Percentiles rank a stretch among this genome's conserved stretches.
Conservation (phyloP, 2,113 vertebrate genomes). For the Cryptotis parvus region DNA sequence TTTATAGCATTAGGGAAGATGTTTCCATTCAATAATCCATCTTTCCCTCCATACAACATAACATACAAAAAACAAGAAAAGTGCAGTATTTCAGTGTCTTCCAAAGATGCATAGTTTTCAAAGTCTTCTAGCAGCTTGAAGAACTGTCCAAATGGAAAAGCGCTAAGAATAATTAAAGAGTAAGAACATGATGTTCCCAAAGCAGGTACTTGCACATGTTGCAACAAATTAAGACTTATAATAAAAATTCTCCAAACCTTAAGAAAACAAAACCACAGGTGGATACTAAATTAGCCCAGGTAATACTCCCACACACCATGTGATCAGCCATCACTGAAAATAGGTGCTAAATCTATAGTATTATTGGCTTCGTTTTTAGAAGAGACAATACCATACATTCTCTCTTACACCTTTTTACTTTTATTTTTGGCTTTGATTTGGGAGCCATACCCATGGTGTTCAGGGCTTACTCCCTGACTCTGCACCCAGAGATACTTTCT, state of each 20-base stretch:
- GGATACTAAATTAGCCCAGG: background rate
- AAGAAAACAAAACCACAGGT: background rate
- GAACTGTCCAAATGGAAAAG: background rate
- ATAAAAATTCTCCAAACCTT: background rate
- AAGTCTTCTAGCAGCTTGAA: background rate
- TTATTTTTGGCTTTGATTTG: too few relatives aligned
- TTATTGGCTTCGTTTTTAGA: background rate
- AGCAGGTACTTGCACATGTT: background rate
- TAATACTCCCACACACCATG: background rate
- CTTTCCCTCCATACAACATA: background rate
- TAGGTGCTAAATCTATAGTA: background rate
- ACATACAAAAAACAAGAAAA: background rate
- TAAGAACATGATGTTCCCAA: background rate
- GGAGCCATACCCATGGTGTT: too few relatives aligned
- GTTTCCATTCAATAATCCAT: background rate
- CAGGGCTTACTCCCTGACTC: too few relatives aligned
- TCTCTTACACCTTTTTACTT: too few relatives aligned
- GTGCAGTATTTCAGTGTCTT: background rate
- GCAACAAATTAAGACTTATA: background rate
- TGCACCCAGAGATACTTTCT: too few relatives aligned
- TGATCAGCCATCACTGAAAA: background rate
- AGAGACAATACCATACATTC: background rate
- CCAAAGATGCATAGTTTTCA: background rate
- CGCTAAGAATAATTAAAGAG: background rate
- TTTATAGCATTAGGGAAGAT: background rate